Percentiles rank a stretch among this genome's conserved stretches.
Evolutionary conservation across 1,140 invertebrate species (phyloP).

Genomic region (Sminthurinus signatus): DNA sequence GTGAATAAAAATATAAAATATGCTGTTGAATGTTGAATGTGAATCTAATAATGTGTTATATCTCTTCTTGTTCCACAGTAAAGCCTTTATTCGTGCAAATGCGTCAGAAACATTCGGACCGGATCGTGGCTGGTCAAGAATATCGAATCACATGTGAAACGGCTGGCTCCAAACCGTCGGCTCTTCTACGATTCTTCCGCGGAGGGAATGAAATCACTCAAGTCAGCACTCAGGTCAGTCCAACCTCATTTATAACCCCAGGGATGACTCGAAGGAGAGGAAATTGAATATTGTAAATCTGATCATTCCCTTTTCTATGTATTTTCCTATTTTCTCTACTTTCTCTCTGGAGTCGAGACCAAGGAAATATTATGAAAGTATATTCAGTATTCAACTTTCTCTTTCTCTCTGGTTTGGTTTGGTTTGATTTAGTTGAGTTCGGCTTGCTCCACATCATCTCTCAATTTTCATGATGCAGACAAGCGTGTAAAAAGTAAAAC

Average conservation of each 20-base stretch:
- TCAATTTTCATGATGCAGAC: too few species aligned
- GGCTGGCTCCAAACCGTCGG: slow-evolving; percentile 72
- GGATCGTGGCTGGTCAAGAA: slow-evolving; percentile 62
- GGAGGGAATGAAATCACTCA: slow-evolving; percentile 52
- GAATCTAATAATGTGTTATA: too few species aligned
- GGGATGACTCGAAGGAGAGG: neutral
- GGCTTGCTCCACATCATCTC: too few species aligned
- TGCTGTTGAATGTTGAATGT: too few species aligned
- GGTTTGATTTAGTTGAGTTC: too few species aligned
- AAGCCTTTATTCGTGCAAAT: slow-evolving; percentile 71
- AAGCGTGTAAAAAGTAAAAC: too few species aligned
- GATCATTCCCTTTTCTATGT: slow-evolving; percentile 8
- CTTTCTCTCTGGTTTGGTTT: too few species aligned
- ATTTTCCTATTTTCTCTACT: too few species aligned
- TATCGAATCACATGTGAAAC: slow-evolving; percentile 75
- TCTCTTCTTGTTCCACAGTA: slow-evolving; percentile 52
- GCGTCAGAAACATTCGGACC: slow-evolving; percentile 53
- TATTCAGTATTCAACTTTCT: too few species aligned
- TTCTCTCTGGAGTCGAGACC: too few species aligned
- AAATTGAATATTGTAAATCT: slow-evolving; percentile 34
- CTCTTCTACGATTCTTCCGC: slow-evolving; percentile 81
- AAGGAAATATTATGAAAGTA: too few species aligned
- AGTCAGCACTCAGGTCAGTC: slow-evolving; percentile 61
- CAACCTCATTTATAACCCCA: slow-evolving; percentile 48
- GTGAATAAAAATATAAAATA: too few species aligned